Percentiles rank a stretch among this genome's conserved stretches.
Conservation (phyloP, 2,797 vertebrate species). For the Sitta carolinensis region DNA sequence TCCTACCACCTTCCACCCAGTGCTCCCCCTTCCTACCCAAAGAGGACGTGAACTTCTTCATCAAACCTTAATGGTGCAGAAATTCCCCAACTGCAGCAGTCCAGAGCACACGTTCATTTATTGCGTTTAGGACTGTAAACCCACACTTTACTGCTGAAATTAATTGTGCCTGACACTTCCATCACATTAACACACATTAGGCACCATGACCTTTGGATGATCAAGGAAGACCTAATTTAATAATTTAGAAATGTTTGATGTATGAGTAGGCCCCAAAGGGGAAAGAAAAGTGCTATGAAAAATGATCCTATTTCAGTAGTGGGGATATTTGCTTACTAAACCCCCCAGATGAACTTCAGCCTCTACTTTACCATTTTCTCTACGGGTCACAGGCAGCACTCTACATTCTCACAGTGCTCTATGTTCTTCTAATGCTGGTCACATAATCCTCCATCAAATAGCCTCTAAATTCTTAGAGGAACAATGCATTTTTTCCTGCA, state of each 20-base stretch:
- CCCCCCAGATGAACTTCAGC: background rate
- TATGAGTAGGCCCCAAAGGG: slow-evolving; percentile 25
- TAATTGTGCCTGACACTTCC: slow-evolving; percentile 68
- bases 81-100: slow-evolving; percentile 55
- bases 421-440: background rate
- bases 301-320: slow-evolving; percentile 6
- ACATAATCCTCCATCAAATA: background rate
- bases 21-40: background rate
- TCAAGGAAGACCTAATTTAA: slow-evolving; percentile 67
- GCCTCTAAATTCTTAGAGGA: background rate
- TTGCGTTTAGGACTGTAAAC: slow-evolving; percentile 47
- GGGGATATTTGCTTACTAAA: slow-evolving; percentile 41
- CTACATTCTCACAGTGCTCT: background rate
- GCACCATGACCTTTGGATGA: slow-evolving; percentile 56
- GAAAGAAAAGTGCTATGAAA: slow-evolving; percentile 35
- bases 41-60: slow-evolving; percentile 26
- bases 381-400: background rate
- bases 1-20: background rate
- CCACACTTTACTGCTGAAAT: slow-evolving; percentile 59
- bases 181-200: slow-evolving; percentile 71
- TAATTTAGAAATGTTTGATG: slow-evolving; percentile 37
- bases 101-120: slow-evolving; percentile 48
- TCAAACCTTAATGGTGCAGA: slow-evolving; percentile 64
- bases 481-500: background rate
- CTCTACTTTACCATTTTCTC: background rate